Evolutionary conservation across 1,140 invertebrate species (phyloP), one percentile per base, ranked within the genome.

Genomic region (Drosophila elegans): DNA sequence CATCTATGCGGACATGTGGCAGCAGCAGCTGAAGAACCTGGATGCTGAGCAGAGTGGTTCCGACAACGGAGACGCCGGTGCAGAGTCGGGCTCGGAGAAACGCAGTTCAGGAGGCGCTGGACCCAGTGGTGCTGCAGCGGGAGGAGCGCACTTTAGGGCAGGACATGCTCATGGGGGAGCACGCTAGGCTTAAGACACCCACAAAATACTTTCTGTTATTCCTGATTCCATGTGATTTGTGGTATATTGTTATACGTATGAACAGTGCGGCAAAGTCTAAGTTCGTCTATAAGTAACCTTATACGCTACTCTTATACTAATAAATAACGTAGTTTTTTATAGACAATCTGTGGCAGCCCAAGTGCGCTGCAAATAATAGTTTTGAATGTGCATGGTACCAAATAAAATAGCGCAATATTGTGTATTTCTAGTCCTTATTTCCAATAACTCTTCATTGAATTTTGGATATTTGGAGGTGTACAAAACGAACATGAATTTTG

Each of bases 1-100:
- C 5, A 90, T 95, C 55, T 98, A 98, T 93, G 94, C 95, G 10
- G 94, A 95, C n/a, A 98, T 98, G 97, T 98, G 97, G 97, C 94
- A 96, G 61, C 95, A 97, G 74, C 97, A 98, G 81, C 91, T 96
- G 1, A 95, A 96, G 79, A 96, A 95, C 72, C 57, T 91, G 7
- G 91, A 92, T 49, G 60, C 77, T 2, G 80, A 82, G 41, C 76
- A 86, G 25, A 81, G 51, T 39, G 48, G 55, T 36, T 49, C 49
- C 6, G 73, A 85, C 16, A 64, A 34, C 16, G 49, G 42, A 9
- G 64, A 66, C 6, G 32, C 61, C 5, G 25, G 38, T n/a, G 53
- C 21, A 6, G 59, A 51, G 45, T 16, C 44, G 25, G 54, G 41
- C 29, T 27, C 54, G 7, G 53, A 62, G 9, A 62, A 82, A 9